These are phyloP conservation scores for Nomada ferruginata DNA, from an alignment of 2,888 invertebrate genomes.

Conservation along the genomic window DNA sequence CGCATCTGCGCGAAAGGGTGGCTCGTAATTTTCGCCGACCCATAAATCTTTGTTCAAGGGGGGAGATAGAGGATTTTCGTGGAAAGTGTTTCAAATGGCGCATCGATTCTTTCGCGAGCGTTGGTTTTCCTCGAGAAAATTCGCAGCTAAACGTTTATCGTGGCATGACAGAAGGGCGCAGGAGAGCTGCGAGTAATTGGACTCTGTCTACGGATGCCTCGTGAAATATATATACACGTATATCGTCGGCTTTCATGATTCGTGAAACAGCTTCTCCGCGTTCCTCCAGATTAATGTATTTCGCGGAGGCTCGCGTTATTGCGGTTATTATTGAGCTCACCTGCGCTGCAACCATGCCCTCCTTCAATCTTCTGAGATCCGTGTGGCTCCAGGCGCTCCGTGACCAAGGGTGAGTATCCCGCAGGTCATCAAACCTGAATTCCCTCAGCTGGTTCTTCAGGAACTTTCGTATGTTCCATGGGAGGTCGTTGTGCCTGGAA, in stretches of 20 bases:
- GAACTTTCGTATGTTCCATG: constrained; percentile 96
- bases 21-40: constrained; percentile 34
- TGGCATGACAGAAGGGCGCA: not conserved
- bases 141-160: constrained; percentile 20
- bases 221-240: constrained; percentile 2
- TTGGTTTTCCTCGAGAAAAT: constrained; percentile 23
- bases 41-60: constrained; percentile 24
- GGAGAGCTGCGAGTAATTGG: constrained; percentile 13
- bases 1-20: not conserved
- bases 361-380: constrained; percentile 89
- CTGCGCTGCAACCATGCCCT: constrained; percentile 92
- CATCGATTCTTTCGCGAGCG: constrained; percentile 33
- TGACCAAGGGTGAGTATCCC: constrained; percentile 89
- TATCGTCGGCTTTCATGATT: not conserved
- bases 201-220: constrained; percentile 7
- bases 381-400: constrained; percentile 92
- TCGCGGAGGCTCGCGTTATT: constrained; percentile 30
- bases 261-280: constrained; percentile 4
- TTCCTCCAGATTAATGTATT: constrained; percentile 42
- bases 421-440: constrained; percentile 90
- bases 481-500: constrained; percentile 93
- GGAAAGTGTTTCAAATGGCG: constrained; percentile 35
- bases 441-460: constrained; percentile 94
- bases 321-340: constrained; percentile 84
- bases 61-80: constrained; percentile 20